Base-by-base conservation (phyloP, 2,888 invertebrate species). In the Epirrita christyi region DNA sequence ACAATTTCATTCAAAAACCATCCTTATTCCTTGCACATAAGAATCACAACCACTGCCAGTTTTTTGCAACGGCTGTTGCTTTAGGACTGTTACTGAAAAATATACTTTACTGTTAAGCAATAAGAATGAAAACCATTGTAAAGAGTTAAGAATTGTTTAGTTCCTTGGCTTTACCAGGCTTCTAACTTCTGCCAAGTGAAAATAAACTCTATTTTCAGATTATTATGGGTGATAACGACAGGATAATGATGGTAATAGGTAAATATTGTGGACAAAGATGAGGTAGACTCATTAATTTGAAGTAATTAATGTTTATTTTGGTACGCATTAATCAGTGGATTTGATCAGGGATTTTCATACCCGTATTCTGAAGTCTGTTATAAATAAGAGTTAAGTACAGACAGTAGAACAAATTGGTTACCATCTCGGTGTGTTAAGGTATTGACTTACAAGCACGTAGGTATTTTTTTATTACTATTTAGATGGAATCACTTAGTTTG, bases 201-300 rank as follows among this genome's bases (percentile, higher is more conserved):
- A 10, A 0, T 0, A 21, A 45, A 11, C 27, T 9, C 38, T 51
- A 44, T 51, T 43, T 38, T 13, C 0, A 11, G 2, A 7, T 4
- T 0, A 10, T 21, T 34, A 50, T 0, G 27, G 34, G 36, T 36
- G 34, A 28, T 9, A 42, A 42, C 27, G 6, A 27, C 21, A 21
- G 21, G 21, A 21, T 11, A 1, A n/a, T n/a, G n/a, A n/a, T 7
- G 8, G 5, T 38, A 37, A 14, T 37, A 38, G 11, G 38, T 45
- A 38, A 15, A 49, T 48, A 36, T 52, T 37, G 43, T 9, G 10
- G 15, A 34, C 13, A 32, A 21, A 45, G 11, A 46, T 53, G 34
- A 34, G 42, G 34, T 34, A 46, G 34, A n/a, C 40, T 46, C 45
- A 41, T 53, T 53, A 45, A 46, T 46, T 53, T 53, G 32, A 11